These are phyloP conservation scores for Lepidocolaptes lacrymiger DNA, from an alignment of 2,797 vertebrate genomes.

Conservation along the genomic window DNA sequence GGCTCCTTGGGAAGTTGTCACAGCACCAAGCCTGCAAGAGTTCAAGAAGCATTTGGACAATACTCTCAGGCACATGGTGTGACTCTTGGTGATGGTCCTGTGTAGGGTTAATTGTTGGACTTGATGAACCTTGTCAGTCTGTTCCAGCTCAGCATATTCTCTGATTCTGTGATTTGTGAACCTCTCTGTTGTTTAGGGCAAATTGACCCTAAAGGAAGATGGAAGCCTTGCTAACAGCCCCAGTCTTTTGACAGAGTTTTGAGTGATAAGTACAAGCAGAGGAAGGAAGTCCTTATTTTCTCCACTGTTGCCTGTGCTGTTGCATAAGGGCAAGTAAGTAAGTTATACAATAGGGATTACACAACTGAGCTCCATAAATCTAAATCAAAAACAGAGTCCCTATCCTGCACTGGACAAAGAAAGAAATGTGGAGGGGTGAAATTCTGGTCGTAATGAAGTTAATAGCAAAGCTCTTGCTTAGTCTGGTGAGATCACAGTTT, in stretches of 20 bases:
- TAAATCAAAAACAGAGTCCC: constrained; percentile 46
- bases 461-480: background rate
- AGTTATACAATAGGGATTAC: constrained; percentile 37
- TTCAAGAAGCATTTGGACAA: background rate
- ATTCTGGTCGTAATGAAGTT: constrained; percentile 28
- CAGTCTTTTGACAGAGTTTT: background rate
- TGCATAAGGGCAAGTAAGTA: constrained; percentile 2
- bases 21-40: background rate
- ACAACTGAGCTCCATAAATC: background rate
- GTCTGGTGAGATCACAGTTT: background rate
- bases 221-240: background rate
- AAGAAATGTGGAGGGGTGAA: background rate
- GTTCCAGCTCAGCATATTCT: background rate
- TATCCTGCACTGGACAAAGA: background rate
- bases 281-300: background rate
- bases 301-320: background rate
- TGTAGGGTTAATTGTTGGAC: background rate
- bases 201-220: background rate
- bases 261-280: background rate
- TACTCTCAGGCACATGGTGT: background rate
- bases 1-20: background rate
- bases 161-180: background rate
- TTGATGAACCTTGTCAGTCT: background rate
- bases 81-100: background rate
- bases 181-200: background rate